Base-by-base conservation (phyloP, 1,140 invertebrate species). In the Drosophila yakuba region DNA sequence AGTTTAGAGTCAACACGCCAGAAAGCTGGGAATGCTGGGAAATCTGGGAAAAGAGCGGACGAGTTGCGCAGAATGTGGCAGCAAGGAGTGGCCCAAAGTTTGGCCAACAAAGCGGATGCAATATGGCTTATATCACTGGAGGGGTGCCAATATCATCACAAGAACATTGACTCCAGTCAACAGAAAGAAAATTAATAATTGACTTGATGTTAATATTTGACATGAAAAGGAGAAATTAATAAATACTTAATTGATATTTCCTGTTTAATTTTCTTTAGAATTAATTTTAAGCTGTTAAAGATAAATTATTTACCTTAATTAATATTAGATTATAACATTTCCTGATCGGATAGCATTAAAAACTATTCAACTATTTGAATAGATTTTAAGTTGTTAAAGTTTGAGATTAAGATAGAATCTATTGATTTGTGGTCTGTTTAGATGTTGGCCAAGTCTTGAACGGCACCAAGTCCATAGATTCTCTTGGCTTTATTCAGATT, bases 81-180 rank as follows among this genome's bases (percentile, higher is more conserved):
- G 48, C 23, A 43, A 20, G 36, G 15, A 35, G 32, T 52, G 36
- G 54, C 20, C 43, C 14, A 72, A 38, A 57, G 52, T 45, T 56
- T 58, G 41, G 36, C 15, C 15, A 62, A 36, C 71, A 35, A 20
- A 77, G 61, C 82, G 84, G 78, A 88, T 55, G 83, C 82, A 88
- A 80, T 54, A 62, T 61, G 78, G 69, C n/a, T 32, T 32, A 48
- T 64, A 48, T 38, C 10, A 14, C 17, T 25, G 23, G 4, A 36
- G 63, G 10, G 23, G 12, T 44, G 39, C 47, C 35, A 36, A 66
- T 41, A 41, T 39, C 32, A 2, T 7, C 0, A 23, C 10, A 39
- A 28, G 3, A 50, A 67, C 35, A 38, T 44, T 20, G n/a, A 54
- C 52, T 38, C 23, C 20, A 8, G 15, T 61, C 15, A n/a, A 28